Conservation (phyloP, 2,113 vertebrate genomes). For the Cyanoliseus patagonus region DNA sequence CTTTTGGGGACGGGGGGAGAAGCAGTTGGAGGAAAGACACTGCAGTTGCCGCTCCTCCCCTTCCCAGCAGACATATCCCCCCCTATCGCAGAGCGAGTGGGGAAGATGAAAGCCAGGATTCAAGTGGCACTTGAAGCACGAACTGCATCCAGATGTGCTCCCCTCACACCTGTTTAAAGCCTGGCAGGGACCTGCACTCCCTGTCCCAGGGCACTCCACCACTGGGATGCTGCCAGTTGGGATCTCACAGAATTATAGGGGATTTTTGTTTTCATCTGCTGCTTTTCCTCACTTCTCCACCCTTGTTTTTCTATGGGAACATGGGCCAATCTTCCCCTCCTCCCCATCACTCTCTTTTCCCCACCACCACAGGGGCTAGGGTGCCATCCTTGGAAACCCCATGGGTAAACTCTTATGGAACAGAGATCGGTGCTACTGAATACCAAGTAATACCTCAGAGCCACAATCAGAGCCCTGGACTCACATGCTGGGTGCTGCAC, state of each 20-base stretch:
- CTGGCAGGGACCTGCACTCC: not conserved
- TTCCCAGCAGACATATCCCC: not conserved
- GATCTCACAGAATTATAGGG: not conserved
- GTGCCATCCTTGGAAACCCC: not conserved
- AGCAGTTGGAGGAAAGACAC: not conserved
- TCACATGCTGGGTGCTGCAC: not conserved
- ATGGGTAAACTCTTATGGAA: not conserved
- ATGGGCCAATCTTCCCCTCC: rapidly evolving
- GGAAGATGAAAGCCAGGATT: constrained; percentile 59
- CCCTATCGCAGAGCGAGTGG: not conserved
- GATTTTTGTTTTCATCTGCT: not conserved
- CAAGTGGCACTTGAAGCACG: constrained; percentile 40
- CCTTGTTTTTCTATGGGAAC: not conserved
- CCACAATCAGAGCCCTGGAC: not conserved
- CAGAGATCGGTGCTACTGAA: not conserved
- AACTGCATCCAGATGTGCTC: constrained; percentile 6
- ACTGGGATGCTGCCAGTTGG: not conserved
- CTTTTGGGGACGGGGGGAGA: not conserved
- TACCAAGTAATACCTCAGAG: not conserved
- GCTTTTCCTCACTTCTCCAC: not conserved
- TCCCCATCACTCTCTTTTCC: not conserved
- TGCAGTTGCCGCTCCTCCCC: not conserved
- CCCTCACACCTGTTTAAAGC: constrained; percentile 44
- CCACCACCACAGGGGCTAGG: not conserved
- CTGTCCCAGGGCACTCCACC: not conserved